phyloP scores from a whole-genome alignment of 2,888 invertebrate species.

The Cremastinae sp. region DNA sequence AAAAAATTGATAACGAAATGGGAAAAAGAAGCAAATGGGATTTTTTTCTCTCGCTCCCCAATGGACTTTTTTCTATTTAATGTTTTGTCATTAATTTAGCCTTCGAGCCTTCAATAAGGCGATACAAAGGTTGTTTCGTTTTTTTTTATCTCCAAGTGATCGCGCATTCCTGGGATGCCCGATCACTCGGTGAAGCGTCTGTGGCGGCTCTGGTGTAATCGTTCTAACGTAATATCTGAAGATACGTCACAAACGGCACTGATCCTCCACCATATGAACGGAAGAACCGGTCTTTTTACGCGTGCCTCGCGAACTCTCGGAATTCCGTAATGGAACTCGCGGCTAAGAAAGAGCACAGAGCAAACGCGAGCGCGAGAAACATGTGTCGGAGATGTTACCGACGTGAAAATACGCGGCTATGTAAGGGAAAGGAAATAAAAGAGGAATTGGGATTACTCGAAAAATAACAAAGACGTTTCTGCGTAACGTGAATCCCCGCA shows the following conservation, averaged over 20 bases:
- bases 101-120: too few species aligned
- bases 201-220: conserved; percentile 11
- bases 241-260: conserved; percentile 24
- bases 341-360: conserved; percentile 2
- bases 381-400: background rate
- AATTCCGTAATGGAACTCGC: conserved; percentile 43
- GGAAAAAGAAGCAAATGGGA: too few species aligned
- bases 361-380: background rate
- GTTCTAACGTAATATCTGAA: conserved; percentile 21
- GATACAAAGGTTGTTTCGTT: conserved; percentile 1
- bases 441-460: background rate
- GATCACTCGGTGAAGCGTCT: conserved; percentile 40
- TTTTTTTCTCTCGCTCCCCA: too few species aligned
- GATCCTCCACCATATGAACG: background rate
- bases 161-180: conserved; percentile 40
- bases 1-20: too few species aligned
- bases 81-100: too few species aligned
- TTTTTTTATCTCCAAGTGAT: conserved; percentile 7
- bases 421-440: conserved; percentile 6
- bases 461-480: conserved; percentile 19
- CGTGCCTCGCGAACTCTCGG: conserved; percentile 11
- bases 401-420: background rate
- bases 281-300: conserved; percentile 12
- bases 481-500: background rate
- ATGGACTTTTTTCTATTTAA: too few species aligned